Base-by-base conservation (phyloP, 2,797 vertebrate genomes). In the Dendrocincla tyrannina region DNA sequence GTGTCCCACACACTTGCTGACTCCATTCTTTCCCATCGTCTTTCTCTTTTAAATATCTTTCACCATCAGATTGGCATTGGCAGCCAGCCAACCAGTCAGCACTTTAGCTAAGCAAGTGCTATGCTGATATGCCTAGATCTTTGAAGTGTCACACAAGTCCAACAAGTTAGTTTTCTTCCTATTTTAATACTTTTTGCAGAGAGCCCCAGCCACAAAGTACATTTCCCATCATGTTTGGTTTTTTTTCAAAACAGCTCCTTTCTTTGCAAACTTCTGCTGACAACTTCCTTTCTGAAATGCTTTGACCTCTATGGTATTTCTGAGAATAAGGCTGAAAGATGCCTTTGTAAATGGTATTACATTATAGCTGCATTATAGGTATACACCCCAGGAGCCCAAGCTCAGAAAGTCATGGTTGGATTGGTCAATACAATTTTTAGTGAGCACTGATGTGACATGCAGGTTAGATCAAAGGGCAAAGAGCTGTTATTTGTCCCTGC, bases 81-180 rank as follows among this genome's bases (percentile, higher is more conserved):
- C 73, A 1, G 44, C 13, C 50, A 16, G 95, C 91, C 93, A 96
- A 22, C 58, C 76, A 68, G 55, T 47, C 69, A 0, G 85, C 53
- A 47, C 87, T 94, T 89, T 10, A 95, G 89, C 69, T 62, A 92
- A 67, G 83, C 84, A 85, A 96, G 69, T 35, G 75, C 68, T 83
- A 11, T n/a, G 85, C 62, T 92, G 87, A 92, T 93, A 42, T 27
- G 53, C 68, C 83, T 70, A 66, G 41, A 56, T 79, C 93, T 96
- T 92, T 96, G 93, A 95, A 97, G 96, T 73, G 76, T 91, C 92
- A 92, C 55, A 62, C 91, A 81, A 93, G 94, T 84, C 91, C 73
- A 88, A 74, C 93, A 60, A 95, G 91, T 95, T 88, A 0, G 32
- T 74, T 95, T 96, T 95, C 91, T 58, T 87, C 80, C 64, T 81